Percentiles rank a stretch among this genome's conserved stretches.
phyloP scores from a whole-genome alignment of 2,888 invertebrate genomes.

The Cryptosula pallasiana region DNA sequence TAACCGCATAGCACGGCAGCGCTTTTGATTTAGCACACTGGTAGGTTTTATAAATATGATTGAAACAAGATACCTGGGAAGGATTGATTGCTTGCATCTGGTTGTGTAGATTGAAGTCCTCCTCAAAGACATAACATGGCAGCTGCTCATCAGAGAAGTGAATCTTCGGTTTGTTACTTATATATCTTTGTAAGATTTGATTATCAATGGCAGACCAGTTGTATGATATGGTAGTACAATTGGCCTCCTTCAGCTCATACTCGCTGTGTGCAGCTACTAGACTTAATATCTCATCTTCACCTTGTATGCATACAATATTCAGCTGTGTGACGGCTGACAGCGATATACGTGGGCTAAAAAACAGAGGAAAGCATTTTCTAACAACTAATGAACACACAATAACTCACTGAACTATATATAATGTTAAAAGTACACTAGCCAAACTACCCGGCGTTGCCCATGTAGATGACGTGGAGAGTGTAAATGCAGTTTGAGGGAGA shows the following conservation, averaged over 20 bases:
- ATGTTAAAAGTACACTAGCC: too few species aligned
- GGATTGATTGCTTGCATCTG: constrained; percentile 17
- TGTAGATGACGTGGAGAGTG: too few species aligned
- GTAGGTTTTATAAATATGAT: neutral
- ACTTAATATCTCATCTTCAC: constrained; percentile 2
- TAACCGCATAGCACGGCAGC: neutral
- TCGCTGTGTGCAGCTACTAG: neutral
- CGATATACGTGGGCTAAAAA: neutral
- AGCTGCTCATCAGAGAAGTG: neutral
- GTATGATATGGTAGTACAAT: constrained; percentile 10
- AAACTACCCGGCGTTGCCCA: too few species aligned
- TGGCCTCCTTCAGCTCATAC: constrained; percentile 20
- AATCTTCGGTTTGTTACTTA: constrained; percentile 18
- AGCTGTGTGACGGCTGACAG: neutral
- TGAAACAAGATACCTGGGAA: neutral
- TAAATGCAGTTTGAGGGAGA: too few species aligned
- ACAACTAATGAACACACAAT: too few species aligned
- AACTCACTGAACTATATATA: too few species aligned
- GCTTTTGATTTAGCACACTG: neutral
- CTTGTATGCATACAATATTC: neutral
- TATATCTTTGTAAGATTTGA: constrained; percentile 13
- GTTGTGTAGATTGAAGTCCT: constrained; percentile 21
- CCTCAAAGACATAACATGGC: constrained; percentile 21
- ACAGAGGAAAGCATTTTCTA: too few species aligned
- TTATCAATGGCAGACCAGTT: constrained; percentile 14